These are phyloP conservation scores for Coleophora flavipennella DNA, from an alignment of 2,888 invertebrate species.

Conservation along the genomic window DNA sequence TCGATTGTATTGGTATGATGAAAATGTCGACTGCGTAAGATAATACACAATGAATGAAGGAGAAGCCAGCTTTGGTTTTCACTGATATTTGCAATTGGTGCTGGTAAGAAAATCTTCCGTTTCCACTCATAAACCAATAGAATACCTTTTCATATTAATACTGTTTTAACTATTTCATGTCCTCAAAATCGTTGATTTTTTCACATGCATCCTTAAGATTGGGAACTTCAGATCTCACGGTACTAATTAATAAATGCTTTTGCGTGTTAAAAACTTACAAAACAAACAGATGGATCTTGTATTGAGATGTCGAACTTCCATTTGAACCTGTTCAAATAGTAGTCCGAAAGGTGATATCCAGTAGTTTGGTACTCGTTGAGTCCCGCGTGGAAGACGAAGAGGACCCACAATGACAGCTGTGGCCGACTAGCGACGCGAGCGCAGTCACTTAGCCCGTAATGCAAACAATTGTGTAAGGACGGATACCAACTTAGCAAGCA, in stretches of 20 bases:
- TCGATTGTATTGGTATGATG: slow-evolving; percentile 10
- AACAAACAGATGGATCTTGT: slow-evolving; percentile 28
- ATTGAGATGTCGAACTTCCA: slow-evolving; percentile 21
- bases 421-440: slow-evolving; percentile 21
- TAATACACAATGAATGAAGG: slow-evolving; percentile 48
- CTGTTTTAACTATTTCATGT: slow-evolving; percentile 70
- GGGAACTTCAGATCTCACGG: slow-evolving; percentile 69
- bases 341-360: slow-evolving; percentile 13
- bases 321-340: slow-evolving; percentile 28
- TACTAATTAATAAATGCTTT: slow-evolving; percentile 57
- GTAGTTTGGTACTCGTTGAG: slow-evolving; percentile 15
- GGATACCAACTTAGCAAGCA: slow-evolving; percentile 64
- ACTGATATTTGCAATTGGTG: slow-evolving; percentile 48
- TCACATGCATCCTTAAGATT: slow-evolving; percentile 66
- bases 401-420: slow-evolving; percentile 24
- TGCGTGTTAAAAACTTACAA: slow-evolving; percentile 45
- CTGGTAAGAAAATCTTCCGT: slow-evolving; percentile 57
- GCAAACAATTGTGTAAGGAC: slow-evolving; percentile 75
- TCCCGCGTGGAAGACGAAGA: slow-evolving; percentile 33
- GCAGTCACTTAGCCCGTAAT: slow-evolving; percentile 36
- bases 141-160: slow-evolving; percentile 72
- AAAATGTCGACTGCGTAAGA: slow-evolving; percentile 56
- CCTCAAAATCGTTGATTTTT: slow-evolving; percentile 60
- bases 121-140: slow-evolving; percentile 61
- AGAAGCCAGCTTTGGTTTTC: slow-evolving; percentile 68